Percentiles rank a stretch among this genome's conserved stretches.
Evolutionary conservation across 2,113 vertebrate genomes (phyloP).

Genomic region (Callopanchax toddi): DNA sequence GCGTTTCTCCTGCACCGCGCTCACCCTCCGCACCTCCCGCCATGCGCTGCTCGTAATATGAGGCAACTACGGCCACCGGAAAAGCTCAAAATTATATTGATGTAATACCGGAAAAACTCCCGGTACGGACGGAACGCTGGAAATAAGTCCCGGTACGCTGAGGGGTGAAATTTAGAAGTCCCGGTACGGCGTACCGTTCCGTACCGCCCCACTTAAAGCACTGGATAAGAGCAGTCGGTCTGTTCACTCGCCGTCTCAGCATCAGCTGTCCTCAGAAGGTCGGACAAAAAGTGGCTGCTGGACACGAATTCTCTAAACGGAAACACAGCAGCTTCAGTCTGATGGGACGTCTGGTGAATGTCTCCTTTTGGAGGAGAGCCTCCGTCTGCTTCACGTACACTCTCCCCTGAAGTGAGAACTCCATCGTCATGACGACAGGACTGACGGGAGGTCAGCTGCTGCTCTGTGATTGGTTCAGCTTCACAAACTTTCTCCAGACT

Average conservation of each 20-base stretch:
- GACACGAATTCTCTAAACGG: background rate
- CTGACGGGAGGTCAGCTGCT: background rate
- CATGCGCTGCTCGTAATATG: no score
- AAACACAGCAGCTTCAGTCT: background rate
- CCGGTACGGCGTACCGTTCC: no score
- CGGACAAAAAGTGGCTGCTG: background rate
- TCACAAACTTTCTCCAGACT: background rate
- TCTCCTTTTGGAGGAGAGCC: constrained; percentile 3
- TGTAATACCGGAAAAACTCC: no score
- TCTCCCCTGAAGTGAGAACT: background rate
- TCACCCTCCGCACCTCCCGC: no score
- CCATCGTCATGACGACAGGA: background rate
- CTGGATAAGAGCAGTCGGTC: background rate
- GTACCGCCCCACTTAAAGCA: no score
- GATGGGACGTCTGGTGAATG: no score
- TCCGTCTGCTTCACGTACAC: background rate
- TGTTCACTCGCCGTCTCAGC: background rate
- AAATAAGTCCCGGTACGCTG: no score
- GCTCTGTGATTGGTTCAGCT: background rate
- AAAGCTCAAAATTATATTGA: no score
- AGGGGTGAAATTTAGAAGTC: no score
- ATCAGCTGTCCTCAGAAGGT: background rate
- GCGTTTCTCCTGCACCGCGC: no score
- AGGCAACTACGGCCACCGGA: no score
- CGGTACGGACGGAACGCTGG: no score